These are phyloP conservation scores for Talpa occidentalis DNA, from an alignment of 2,113 vertebrate genomes.

Conservation along the genomic window DNA sequence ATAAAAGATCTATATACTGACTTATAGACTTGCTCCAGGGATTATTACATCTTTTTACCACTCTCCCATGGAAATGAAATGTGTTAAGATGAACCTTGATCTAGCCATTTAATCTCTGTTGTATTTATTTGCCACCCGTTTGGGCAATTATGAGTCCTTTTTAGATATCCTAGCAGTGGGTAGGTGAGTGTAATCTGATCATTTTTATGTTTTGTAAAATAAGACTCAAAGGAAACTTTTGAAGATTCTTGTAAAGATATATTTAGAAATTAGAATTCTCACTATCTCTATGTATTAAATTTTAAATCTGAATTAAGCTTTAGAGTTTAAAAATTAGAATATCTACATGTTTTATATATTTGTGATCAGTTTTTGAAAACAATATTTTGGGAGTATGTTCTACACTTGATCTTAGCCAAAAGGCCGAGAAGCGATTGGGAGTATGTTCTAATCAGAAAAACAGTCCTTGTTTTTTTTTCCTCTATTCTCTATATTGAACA, in stretches of 20 bases:
- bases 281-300: not conserved
- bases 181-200: not conserved
- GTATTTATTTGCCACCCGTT: not conserved
- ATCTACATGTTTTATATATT: not conserved
- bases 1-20: not conserved
- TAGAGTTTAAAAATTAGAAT: not conserved
- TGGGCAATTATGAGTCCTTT: not conserved
- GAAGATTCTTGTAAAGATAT: not conserved
- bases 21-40: not conserved
- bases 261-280: slow-evolving; percentile 5
- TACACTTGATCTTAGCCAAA: no score
- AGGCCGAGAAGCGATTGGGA: no score
- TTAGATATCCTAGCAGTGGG: not conserved
- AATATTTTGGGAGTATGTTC: not conserved
- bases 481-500: not conserved
- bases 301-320: slow-evolving; percentile 52
- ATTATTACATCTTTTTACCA: not conserved
- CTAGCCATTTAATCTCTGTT: not conserved
- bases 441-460: slow-evolving; percentile 27
- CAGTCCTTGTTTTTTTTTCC: not conserved
- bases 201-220: slow-evolving; percentile 14
- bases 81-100: not conserved
- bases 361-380: slow-evolving; percentile 45
- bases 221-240: not conserved
- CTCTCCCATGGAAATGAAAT: not conserved